Percentiles rank a stretch among this genome's conserved stretches.
Conservation (phyloP, 2,113 vertebrate genomes). For the Dissostichus mawsoni region DNA sequence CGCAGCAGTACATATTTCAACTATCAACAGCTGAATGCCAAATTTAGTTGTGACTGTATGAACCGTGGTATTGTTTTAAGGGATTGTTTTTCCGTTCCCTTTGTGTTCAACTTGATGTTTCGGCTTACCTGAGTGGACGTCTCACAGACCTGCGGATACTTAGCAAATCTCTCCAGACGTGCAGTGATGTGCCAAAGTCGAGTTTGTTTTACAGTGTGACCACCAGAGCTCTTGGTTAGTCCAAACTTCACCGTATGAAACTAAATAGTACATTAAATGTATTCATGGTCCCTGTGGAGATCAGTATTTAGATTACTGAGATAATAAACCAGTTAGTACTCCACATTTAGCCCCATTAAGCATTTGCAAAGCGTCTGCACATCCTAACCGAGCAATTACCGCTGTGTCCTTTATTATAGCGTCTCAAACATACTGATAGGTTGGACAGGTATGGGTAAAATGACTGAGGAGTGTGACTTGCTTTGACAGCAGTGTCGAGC, state of each 20-base stretch:
- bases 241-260: constrained; percentile 33
- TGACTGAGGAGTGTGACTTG: constrained; percentile 26
- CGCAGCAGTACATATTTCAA: constrained; percentile 26
- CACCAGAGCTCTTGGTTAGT: constrained; percentile 41
- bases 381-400: constrained; percentile 38
- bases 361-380: constrained; percentile 22
- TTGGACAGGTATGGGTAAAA: constrained; percentile 10
- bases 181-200: constrained; percentile 77
- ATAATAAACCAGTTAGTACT: constrained; percentile 15
- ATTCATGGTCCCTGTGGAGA: constrained; percentile 53
- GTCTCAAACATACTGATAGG: constrained; percentile 12
- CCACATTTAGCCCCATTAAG: constrained; percentile 27
- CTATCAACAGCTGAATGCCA: constrained; percentile 70
- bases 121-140: constrained; percentile 13
- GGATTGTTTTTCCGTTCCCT: constrained; percentile 16
- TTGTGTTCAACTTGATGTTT: constrained; percentile 18
- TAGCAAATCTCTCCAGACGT: constrained; percentile 39
- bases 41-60: constrained; percentile 54
- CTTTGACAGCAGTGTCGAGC: constrained; percentile 22
- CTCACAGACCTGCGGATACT: constrained; percentile 36
- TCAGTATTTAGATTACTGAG: constrained; percentile 63
- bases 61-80: constrained; percentile 42
- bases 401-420: constrained; percentile 48
- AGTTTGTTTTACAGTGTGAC: constrained; percentile 38
- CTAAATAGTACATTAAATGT: constrained; percentile 19